These are phyloP conservation scores for Xestobium rufovillosum DNA, from an alignment of 2,888 invertebrate species.

Conservation along the genomic window DNA sequence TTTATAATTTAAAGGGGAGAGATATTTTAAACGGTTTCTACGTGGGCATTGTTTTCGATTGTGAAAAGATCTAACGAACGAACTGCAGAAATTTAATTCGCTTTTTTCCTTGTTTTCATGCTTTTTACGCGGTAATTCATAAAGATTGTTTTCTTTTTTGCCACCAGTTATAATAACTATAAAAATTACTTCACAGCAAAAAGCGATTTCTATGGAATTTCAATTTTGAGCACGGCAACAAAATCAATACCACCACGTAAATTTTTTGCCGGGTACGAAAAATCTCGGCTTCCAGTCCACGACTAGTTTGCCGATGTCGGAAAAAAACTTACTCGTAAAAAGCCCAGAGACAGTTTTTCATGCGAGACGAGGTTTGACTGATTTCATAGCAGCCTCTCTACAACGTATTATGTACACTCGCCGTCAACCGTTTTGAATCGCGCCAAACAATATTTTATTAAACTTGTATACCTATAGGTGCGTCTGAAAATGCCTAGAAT, in stretches of 20 bases:
- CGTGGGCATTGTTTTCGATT: too few relatives aligned
- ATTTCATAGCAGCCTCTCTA: slow-evolving; percentile 34
- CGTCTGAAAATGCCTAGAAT: too few relatives aligned
- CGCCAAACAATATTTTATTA: too few relatives aligned
- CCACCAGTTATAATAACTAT: neutral
- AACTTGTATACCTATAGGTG: too few relatives aligned
- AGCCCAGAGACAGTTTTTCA: slow-evolving; percentile 40
- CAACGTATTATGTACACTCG: slow-evolving; percentile 24
- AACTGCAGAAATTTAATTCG: too few relatives aligned
- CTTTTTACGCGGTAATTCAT: slow-evolving; percentile 1
- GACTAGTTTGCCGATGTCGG: slow-evolving; percentile 33
- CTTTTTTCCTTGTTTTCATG: neutral
- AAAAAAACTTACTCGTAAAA: slow-evolving; percentile 38
- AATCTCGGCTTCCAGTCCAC: slow-evolving; percentile 37
- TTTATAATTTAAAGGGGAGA: too few relatives aligned
- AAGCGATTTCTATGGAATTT: slow-evolving; percentile 1
- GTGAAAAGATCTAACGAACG: too few relatives aligned
- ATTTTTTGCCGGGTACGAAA: slow-evolving; percentile 35
- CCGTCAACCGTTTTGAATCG: slow-evolving; percentile 19
- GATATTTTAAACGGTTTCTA: too few relatives aligned
- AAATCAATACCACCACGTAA: neutral
- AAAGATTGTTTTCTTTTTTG: slow-evolving; percentile 1
- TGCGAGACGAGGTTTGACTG: slow-evolving; percentile 36
- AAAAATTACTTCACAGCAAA: slow-evolving; percentile 1
- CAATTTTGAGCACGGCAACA: slow-evolving; percentile 2